Evolutionary conservation across 2,888 invertebrate species (phyloP), one percentile per base, ranked within the genome.

Genomic region (Clistopyga incitator): DNA sequence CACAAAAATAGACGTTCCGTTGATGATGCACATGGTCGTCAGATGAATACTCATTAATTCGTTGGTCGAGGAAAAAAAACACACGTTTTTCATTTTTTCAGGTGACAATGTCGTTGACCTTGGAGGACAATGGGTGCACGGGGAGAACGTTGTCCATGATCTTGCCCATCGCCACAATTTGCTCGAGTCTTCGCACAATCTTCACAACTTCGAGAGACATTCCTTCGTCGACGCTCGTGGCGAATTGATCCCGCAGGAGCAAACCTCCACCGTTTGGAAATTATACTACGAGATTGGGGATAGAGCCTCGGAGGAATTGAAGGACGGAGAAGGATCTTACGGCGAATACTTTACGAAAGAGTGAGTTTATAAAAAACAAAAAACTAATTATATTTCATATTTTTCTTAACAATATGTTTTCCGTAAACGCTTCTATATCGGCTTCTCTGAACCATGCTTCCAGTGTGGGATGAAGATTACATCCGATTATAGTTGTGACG

Each of bases 101-200:
- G 93, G 94, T 0, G 94, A 94, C 0, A 94, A 94, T 84, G 92
- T 94, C 6, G 93, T 97, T 6, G 97, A 97, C 90, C 89, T 97
- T 70, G 97, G 97, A 0, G 97, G 96, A 64, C 97, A 97, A 87
- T 97, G 97, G 97, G 96, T 96, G 78, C 96, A 97, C 87, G 97
- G 97, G 0, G 96, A 96, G 90, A 93, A 96, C 92, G 88, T 94
- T 29, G 95, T 96, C 0, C 96, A 94, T 87, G 93, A 95, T 56
- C 89, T 95, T 67, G 95, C 95, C 0, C 86, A 86, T 1, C 87
- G 88, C 2, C 79, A 90, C 0, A 93, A 94, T 84, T 93, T 95
- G 15, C 87, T 94, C 2, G 93, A 86, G 29, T 88, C 90, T 6
- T 90, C 88, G 0, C 78, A 76, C 50, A 81, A 82, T 61, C 77